A percentile compares a stretch with the other conserved stretches of the same genome.
Conservation (phyloP, 2,797 vertebrate species). For the Eupleurogrammus muticus region DNA sequence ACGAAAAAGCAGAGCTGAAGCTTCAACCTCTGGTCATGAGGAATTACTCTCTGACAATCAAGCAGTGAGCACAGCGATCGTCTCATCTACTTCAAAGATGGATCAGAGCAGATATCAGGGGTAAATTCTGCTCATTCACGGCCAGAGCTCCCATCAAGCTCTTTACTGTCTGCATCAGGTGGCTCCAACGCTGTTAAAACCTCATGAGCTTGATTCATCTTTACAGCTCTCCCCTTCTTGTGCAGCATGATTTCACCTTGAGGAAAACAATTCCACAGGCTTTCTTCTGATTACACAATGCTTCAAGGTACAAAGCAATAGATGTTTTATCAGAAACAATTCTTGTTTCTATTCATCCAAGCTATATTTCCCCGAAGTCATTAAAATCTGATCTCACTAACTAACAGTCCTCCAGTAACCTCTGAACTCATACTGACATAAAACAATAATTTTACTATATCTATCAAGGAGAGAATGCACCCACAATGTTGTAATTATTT, state of each 20-base stretch:
- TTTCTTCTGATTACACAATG: neutral
- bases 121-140: slow-evolving; percentile 9
- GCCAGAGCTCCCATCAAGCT: neutral
- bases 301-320: neutral
- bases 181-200: neutral
- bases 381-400: neutral
- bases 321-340: neutral
- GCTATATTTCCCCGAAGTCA: neutral
- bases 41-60: neutral
- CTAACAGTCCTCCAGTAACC: neutral
- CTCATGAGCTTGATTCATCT: slow-evolving; percentile 1
- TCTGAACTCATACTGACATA: no score
- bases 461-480: neutral
- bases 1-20: neutral
- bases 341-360: slow-evolving; percentile 1
- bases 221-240: neutral
- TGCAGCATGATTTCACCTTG: slow-evolving; percentile 5
- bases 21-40: neutral
- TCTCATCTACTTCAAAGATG: neutral
- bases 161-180: neutral
- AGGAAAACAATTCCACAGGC: neutral
- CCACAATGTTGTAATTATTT: neutral
- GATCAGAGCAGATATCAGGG: neutral
- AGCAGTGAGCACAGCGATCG: neutral
- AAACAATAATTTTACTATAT: no score